These are phyloP conservation scores for Tetraodon nigroviridis DNA, from an alignment of 2,113 vertebrate species.

Conservation along the genomic window DNA sequence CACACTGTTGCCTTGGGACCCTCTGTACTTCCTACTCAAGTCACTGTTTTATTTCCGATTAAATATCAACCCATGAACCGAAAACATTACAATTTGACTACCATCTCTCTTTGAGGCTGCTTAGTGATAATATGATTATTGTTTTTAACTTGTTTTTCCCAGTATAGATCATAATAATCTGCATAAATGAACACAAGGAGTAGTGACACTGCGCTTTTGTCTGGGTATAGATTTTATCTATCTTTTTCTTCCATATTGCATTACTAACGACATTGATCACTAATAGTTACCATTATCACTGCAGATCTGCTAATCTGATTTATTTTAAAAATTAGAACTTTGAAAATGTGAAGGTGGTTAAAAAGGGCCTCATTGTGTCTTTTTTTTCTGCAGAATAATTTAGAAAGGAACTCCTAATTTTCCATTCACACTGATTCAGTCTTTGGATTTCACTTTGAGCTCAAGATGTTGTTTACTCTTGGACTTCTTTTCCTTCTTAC, in stretches of 20 bases:
- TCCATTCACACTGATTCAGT: constrained; percentile 31
- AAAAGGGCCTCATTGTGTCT: constrained; percentile 11
- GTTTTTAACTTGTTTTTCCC: too few relatives aligned
- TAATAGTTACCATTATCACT: too few relatives aligned
- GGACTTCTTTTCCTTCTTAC: constrained; percentile 69
- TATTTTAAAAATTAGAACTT: constrained; percentile 23
- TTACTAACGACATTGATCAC: too few relatives aligned
- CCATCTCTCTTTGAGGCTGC: too few relatives aligned
- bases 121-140: too few relatives aligned
- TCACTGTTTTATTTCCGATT: constrained; percentile 49
- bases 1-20: constrained; percentile 56
- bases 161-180: too few relatives aligned
- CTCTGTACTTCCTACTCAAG: constrained; percentile 28
- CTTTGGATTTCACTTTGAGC: constrained; percentile 29
- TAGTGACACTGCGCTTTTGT: too few relatives aligned
- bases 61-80: constrained; percentile 21
- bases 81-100: too few relatives aligned
- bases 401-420: constrained; percentile 37
- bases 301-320: too few relatives aligned
- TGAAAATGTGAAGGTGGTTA: constrained; percentile 20
- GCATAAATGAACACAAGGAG: too few relatives aligned
- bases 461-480: constrained; percentile 72
- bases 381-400: constrained; percentile 22
- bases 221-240: too few relatives aligned
- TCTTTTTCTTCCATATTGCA: too few relatives aligned